Evolutionary conservation across 2,113 vertebrate genomes (phyloP), one percentile per base, ranked within the genome.

Genomic region (Thryonomys swinderianus): DNA sequence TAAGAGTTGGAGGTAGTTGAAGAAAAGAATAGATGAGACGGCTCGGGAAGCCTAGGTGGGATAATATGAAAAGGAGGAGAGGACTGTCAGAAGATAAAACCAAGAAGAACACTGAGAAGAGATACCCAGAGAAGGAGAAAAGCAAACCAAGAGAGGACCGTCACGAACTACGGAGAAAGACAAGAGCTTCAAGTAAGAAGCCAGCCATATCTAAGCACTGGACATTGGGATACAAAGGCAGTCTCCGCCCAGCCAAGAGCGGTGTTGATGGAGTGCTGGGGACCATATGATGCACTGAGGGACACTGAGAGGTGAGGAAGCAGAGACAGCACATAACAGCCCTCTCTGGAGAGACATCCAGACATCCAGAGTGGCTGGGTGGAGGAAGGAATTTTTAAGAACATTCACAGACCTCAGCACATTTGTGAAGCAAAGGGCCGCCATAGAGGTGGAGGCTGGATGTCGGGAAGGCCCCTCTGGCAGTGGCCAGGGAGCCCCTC

Each of bases 191-290:
- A 16, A 51, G 37, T 18, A 66, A 92, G 80, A 92, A 83, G 81
- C 27, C 40, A 34, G 30, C 8, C 7, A 18, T 7, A 27, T 82
- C 37, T 40, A 16, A 73, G 17, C 5, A 23, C 18, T 13, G 25
- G 45, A 66, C 74, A 61, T 48, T 11, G 18, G 4, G 32, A 37
- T 7, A 27, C 27, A 83, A 67, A 81, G 14, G 32, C 40, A 64
- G 25, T 32, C 64, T 62, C 51, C 42, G 57, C 37, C 34, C 34
- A 34, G 80, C 59, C 40, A 27, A 18, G 61, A 82, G 61, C 4
- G 5, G 67, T 14, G 9, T 62, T n/a, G 3, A 0, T 20, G 57
- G 40, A 23, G n/a, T 23, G 13, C 10, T 1, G 6, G n/a, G 61
- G 73, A 37, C 45, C 12, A 0, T 7, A 64, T 20, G 40, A 5